These are phyloP conservation scores for Auanema sp. DNA, from an alignment of 2,888 invertebrate species.

Conservation along the genomic window DNA sequence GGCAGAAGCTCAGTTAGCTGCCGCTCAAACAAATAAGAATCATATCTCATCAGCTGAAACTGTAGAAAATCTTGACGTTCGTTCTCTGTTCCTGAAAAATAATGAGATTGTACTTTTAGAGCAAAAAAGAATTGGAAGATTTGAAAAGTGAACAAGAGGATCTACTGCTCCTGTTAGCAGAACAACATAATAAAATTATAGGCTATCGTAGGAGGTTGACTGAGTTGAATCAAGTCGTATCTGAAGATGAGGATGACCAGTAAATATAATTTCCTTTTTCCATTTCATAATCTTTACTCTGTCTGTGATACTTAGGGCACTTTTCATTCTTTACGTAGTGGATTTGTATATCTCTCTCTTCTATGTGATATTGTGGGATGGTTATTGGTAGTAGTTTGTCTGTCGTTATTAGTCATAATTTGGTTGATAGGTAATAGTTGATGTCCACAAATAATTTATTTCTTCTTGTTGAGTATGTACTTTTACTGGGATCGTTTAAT, in stretches of 20 bases:
- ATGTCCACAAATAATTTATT: too few species aligned
- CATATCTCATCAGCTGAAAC: conserved; percentile 3
- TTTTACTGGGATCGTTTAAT: too few species aligned
- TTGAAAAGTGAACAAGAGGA: conserved; percentile 89
- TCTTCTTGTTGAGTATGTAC: too few species aligned
- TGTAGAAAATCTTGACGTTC: neutral
- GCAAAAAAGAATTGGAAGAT: conserved; percentile 28
- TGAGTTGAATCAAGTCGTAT: conserved; percentile 46
- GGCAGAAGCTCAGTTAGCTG: conserved; percentile 16
- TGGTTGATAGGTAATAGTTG: too few species aligned
- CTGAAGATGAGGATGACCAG: conserved; percentile 57
- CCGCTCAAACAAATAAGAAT: conserved; percentile 1
- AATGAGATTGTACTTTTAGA: neutral
- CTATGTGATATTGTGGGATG: too few species aligned
- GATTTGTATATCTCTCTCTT: too few species aligned
- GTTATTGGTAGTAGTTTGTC: too few species aligned
- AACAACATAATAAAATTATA: conserved; percentile 78
- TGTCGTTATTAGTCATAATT: too few species aligned
- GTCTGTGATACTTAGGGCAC: too few species aligned
- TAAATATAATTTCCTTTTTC: neutral
- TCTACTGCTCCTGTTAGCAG: conserved; percentile 82
- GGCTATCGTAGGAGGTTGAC: conserved; percentile 44
- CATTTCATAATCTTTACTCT: too few species aligned
- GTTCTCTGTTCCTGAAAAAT: neutral
- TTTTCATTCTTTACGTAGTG: too few species aligned